Percentiles rank a stretch among this genome's conserved stretches.
Conservation (phyloP, 1,140 invertebrate genomes). For the Drosophila grimshawi region DNA sequence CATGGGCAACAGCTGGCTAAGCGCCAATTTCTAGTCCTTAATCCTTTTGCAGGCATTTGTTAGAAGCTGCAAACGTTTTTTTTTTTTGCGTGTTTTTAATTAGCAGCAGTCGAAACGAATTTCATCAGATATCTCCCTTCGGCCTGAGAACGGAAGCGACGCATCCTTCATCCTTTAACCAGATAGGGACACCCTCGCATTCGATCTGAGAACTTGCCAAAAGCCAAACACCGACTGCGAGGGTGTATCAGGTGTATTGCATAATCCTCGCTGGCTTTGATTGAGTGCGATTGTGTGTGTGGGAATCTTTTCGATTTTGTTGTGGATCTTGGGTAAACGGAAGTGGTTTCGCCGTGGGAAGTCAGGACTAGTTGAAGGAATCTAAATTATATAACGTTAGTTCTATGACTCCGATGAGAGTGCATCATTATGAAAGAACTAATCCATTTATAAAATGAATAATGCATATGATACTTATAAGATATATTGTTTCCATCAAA, state of each 20-base stretch:
- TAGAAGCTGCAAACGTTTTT: constrained; percentile 28
- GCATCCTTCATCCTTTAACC: constrained; percentile 35
- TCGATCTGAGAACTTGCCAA: constrained; percentile 7
- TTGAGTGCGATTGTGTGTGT: neutral
- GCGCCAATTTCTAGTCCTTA: constrained; percentile 39
- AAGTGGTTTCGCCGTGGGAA: constrained; percentile 33
- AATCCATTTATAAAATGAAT: too few species aligned
- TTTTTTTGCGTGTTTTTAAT: constrained; percentile 14
- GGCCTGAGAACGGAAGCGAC: constrained; percentile 44
- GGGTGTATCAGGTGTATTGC: constrained; percentile 43
- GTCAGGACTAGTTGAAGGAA: neutral
- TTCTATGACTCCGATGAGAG: neutral
- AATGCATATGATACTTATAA: too few species aligned
- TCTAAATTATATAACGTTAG: neutral
- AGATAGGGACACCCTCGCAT: constrained; percentile 17
- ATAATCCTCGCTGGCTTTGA: constrained; percentile 13
- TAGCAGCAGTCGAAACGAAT: constrained; percentile 31
- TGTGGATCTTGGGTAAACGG: neutral
- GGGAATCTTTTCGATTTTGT: constrained; percentile 16
- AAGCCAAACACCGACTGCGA: neutral
- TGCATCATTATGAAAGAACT: neutral
- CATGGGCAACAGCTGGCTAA: constrained; percentile 25
- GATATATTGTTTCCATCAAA: too few species aligned
- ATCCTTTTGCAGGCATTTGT: constrained; percentile 43
- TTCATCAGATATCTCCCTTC: constrained; percentile 29